phyloP scores from a whole-genome alignment of 2,113 vertebrate genomes.

The Apistogramma diplotaenia region DNA sequence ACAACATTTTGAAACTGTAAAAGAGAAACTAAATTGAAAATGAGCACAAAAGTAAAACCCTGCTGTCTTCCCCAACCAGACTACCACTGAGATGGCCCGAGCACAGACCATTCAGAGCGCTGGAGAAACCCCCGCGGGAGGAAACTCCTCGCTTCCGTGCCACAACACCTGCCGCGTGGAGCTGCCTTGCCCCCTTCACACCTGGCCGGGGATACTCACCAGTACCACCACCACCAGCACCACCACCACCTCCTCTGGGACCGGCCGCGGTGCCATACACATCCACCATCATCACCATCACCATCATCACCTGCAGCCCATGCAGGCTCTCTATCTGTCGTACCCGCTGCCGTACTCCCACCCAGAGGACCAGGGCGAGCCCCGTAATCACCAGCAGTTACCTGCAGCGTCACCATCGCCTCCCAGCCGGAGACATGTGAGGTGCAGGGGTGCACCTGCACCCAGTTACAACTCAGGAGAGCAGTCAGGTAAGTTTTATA shows the following conservation, averaged over 20 bases:
- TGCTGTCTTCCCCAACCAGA: conserved; percentile 8
- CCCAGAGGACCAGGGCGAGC: conserved; percentile 2
- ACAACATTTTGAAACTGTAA: background rate
- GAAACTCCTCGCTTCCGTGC: conserved; percentile 27
- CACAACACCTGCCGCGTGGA: conserved; percentile 59
- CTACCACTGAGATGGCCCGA: conserved; percentile 69
- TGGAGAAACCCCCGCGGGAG: conserved; percentile 45
- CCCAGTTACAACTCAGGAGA: conserved; percentile 14
- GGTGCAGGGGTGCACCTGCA: background rate
- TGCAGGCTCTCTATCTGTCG: conserved; percentile 17
- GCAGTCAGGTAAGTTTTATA: conserved; percentile 36
- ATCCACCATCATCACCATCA: background rate
- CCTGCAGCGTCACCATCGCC: background rate
- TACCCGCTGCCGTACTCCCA: conserved; percentile 21
- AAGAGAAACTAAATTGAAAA: background rate
- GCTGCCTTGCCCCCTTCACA: conserved; percentile 31
- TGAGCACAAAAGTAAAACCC: background rate
- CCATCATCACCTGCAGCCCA: conserved; percentile 10
- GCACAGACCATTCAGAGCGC: conserved; percentile 69
- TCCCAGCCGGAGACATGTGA: background rate
- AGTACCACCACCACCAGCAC: background rate
- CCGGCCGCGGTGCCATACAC: background rate
- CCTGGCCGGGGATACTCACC: conserved; percentile 19
- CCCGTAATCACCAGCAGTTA: conserved; percentile 16
- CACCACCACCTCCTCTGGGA: background rate